Evolutionary conservation across 1,140 invertebrate species (phyloP).

Genomic region (Drosophila busckii): DNA sequence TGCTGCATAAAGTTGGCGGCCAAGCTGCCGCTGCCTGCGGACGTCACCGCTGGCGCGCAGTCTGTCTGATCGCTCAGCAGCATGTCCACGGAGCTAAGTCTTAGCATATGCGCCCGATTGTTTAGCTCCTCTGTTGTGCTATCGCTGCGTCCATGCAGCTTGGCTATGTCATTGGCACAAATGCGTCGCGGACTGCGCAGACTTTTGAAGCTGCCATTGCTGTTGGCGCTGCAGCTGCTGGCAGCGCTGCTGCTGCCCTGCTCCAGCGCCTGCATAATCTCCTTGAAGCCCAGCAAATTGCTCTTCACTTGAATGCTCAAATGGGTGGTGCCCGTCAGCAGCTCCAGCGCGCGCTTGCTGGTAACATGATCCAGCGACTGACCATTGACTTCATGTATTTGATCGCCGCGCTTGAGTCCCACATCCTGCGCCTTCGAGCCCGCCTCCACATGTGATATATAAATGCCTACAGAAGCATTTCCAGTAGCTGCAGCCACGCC

Average conservation of each 20-base stretch:
- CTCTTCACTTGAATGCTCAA: slow-evolving; percentile 98
- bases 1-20: slow-evolving; percentile 73
- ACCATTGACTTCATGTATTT: slow-evolving; percentile 98
- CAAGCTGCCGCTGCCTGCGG: slow-evolving; percentile 51
- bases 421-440: slow-evolving; percentile 96
- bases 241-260: slow-evolving; percentile 79
- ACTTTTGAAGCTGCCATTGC: slow-evolving; percentile 48
- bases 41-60: slow-evolving; percentile 56
- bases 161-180: slow-evolving; percentile 78
- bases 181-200: slow-evolving; percentile 67
- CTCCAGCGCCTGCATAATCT: slow-evolving; percentile 92
- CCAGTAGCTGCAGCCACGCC: slow-evolving; percentile 67
- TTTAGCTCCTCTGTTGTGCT: slow-evolving; percentile 56
- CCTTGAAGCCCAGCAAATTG: slow-evolving; percentile 91
- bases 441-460: slow-evolving; percentile 95
- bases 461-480: slow-evolving; percentile 89
- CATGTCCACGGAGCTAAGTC: slow-evolving; percentile 72
- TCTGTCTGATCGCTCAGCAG: slow-evolving; percentile 64
- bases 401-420: slow-evolving; percentile 98
- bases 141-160: slow-evolving; percentile 66
- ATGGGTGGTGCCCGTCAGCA: slow-evolving; percentile 95
- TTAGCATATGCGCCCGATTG: slow-evolving; percentile 60
- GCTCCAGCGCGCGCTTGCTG: slow-evolving; percentile 93
- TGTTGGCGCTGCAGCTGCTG: slow-evolving; percentile 18
- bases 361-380: slow-evolving; percentile 96